Base-by-base conservation (phyloP, 2,888 invertebrate genomes). In the Salpingus planirostris region DNA sequence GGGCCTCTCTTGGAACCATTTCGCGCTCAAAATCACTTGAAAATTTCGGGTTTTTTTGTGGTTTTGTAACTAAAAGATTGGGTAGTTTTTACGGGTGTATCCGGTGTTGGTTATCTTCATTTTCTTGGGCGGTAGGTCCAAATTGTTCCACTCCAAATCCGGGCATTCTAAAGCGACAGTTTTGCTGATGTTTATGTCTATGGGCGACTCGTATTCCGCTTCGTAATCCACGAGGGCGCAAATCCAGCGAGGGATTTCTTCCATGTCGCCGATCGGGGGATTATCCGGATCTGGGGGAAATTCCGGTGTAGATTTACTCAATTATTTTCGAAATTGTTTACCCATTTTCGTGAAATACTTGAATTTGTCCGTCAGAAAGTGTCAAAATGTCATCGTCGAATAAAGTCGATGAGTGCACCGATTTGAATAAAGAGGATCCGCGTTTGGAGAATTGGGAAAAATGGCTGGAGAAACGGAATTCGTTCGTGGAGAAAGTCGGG, bases 51-150 rank as follows among this genome's bases (percentile, higher is more conserved):
- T 13, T 12, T 3, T 3, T 10, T 5, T 13, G 6, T 2, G 3
- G 10, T 11, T n/a, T 7, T 5, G 13, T 11, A 12, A 13, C 3
- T 1, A 31, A 25, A 24, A 25, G 5, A 24, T n/a, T n/a, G n/a
- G n/a, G 6, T 13, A 28, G 27, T n/a, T 33, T 12, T 21, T 52
- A 79, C 79, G 62, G 23, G 78, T 78, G 38, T 71, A 71, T 31
- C 80, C 80, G n/a, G 76, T 77, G 44, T 80, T 81, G 0, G 74
- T 74, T 11, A 80, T 36, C 54, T 78, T 79, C 39, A 78, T 60
- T 55, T 76, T 77, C 46, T 73, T 74, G 1, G 80, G 78, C 24
- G 60, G 62, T 2, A 70, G 54, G 15, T 77, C 71, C 38, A 73
- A 72, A 52, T 78, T 71, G 38, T 62, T 63, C 74, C 76, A 77